Evolutionary conservation across 2,797 vertebrate genomes (phyloP).

Genomic region (Eulemur coronatus): DNA sequence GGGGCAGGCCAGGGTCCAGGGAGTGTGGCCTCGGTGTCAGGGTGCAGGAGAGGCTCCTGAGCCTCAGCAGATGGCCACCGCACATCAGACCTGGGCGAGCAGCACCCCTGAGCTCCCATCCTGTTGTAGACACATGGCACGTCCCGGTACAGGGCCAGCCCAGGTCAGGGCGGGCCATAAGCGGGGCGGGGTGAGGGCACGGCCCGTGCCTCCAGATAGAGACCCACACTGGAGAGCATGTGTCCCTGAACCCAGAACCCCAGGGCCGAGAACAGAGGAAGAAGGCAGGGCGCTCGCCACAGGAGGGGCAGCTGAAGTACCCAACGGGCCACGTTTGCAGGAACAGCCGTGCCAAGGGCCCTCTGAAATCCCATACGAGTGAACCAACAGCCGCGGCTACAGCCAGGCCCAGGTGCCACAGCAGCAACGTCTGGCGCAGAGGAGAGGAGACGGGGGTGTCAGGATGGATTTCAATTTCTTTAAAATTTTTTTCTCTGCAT

Average conservation of each 20-base stretch:
- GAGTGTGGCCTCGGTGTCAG: background rate
- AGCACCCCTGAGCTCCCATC: background rate
- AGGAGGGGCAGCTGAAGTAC: background rate
- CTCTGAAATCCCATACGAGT: background rate
- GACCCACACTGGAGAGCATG: background rate
- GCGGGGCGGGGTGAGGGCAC: background rate
- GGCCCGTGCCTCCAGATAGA: too few species aligned
- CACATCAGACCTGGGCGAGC: background rate
- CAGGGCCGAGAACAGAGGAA: background rate
- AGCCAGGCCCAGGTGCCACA: background rate
- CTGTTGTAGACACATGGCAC: background rate
- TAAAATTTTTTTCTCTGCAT: background rate
- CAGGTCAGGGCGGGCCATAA: background rate
- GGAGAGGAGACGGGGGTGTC: background rate
- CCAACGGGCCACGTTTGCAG: background rate
- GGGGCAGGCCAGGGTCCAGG: background rate
- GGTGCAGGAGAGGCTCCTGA: background rate
- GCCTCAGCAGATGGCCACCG: background rate
- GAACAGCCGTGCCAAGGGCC: background rate
- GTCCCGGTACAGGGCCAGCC: background rate
- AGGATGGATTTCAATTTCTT: background rate
- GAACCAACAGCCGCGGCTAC: fast-evolving
- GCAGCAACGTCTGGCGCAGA: background rate
- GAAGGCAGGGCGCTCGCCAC: background rate
- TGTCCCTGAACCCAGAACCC: background rate